Percentiles rank a stretch among this genome's conserved stretches.
Evolutionary conservation across 2,888 invertebrate genomes (phyloP).

Genomic region (Mayetiola destructor): DNA sequence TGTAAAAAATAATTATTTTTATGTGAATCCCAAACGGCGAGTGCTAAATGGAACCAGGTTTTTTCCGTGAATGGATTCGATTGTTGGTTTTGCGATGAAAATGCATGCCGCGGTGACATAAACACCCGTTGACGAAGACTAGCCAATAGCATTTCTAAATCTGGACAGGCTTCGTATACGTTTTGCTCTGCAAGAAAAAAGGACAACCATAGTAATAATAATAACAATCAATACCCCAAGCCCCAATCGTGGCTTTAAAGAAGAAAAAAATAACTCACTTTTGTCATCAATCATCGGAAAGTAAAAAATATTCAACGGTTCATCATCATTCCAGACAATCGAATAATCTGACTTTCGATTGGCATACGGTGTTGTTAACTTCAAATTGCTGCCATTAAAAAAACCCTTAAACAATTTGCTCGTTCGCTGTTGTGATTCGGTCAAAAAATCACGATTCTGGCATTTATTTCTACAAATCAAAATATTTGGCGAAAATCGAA

Average conservation of each 20-base stretch:
- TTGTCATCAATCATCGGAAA: not conserved
- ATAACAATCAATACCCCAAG: not conserved
- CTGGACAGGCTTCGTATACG: not conserved
- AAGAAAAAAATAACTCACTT: not conserved
- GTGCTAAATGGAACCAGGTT: slow-evolving; percentile 25
- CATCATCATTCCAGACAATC: not conserved
- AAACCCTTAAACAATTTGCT: not conserved
- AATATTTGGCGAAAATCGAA: not conserved
- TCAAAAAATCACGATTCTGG: not conserved
- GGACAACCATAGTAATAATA: not conserved
- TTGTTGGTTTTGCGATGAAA: slow-evolving; percentile 19
- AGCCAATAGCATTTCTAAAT: slow-evolving; percentile 20
- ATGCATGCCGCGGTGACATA: slow-evolving; percentile 27
- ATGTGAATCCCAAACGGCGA: slow-evolving; percentile 22
- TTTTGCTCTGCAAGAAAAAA: not conserved
- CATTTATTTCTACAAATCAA: not conserved
- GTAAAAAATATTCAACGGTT: not conserved
- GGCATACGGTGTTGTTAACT: not conserved
- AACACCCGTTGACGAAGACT: slow-evolving; percentile 26
- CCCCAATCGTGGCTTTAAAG: not conserved
- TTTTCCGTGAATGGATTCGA: slow-evolving; percentile 23
- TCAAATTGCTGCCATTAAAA: not conserved
- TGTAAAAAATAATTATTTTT: slow-evolving; percentile 27
- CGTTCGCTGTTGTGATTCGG: not conserved
- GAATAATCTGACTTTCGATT: not conserved